Evolutionary conservation across 2,797 vertebrate genomes (phyloP), one percentile per base, ranked within the genome.

Genomic region (Mormyrus hasselquistii): DNA sequence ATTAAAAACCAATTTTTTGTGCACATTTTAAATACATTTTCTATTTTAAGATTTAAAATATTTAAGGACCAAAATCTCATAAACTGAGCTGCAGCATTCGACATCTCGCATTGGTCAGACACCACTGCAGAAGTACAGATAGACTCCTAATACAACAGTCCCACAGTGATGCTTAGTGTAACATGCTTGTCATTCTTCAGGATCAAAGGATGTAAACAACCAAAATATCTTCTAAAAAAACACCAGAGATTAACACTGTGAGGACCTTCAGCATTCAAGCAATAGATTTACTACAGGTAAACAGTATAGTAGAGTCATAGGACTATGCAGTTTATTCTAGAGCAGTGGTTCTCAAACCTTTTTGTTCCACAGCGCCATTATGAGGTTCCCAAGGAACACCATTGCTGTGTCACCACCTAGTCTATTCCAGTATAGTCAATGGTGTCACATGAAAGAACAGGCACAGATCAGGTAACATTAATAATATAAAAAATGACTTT

Each of bases 161-260:
- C 29, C 89, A 85, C 89, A 86, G 90, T 50, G 47, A 38, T 50
- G 53, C 90, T 90, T 88, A 92, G 93, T 93, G 29, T 92, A 94
- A 94, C 94, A 93, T 93, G 92, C 92, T 92, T 90, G 93, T 93
- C 94, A 93, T 92, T 96, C 94, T 96, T 97, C 96, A 96, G 96
- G 96, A 96, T 96, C 93, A 94, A 95, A 94, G 93, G 93, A 93
- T 96, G 93, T 95, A 96, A 90, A 93, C 95, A 94, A 97, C 95
- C 95, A 96, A 96, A 96, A 93, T 93, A 73, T 93, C 91, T 93
- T 86, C 91, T 92, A 91, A 47, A 93, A 93, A 90, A 92, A 90
- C 88, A 90, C 91, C 88, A 90, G 90, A 92, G 91, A 92, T 91
- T 91, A 92, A 89, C 94, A 92, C 91, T 94, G 92, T 92, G 93